phyloP scores from a whole-genome alignment of 2,797 vertebrate species.

The Silurus aristotelis region DNA sequence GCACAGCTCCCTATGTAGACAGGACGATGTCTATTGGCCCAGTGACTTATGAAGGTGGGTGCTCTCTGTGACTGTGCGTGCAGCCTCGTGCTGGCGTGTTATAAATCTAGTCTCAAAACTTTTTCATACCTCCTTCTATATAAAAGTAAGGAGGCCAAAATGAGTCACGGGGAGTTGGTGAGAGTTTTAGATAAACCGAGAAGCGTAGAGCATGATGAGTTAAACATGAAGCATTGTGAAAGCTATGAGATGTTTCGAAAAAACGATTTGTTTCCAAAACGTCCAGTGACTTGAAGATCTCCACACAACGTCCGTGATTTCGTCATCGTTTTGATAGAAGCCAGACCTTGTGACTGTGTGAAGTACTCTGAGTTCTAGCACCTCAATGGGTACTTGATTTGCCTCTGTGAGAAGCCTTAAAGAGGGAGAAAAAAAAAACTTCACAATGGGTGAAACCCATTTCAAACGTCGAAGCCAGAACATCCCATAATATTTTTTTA shows the following conservation, averaged over 20 bases:
- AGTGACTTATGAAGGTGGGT: too few relatives aligned
- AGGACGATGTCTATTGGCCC: too few relatives aligned
- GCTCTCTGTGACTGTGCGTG: too few relatives aligned
- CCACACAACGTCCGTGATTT: not conserved
- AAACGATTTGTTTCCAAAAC: too few relatives aligned
- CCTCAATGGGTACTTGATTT: not conserved
- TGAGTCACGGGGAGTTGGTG: not conserved
- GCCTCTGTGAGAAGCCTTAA: not conserved
- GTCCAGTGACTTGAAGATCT: not conserved
- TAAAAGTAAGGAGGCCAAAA: not conserved
- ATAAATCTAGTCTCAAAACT: too few relatives aligned
- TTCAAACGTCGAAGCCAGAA: not conserved
- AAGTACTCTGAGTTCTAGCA: not conserved
- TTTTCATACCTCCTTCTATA: too few relatives aligned
- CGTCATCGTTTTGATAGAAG: not conserved
- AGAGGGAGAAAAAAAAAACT: not conserved
- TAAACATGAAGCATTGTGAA: not conserved
- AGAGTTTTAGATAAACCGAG: not conserved
- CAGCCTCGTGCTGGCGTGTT: too few relatives aligned
- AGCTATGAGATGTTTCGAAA: not conserved
- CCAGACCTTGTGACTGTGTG: not conserved
- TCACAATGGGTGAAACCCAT: not conserved
- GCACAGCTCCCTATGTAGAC: too few relatives aligned
- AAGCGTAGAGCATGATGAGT: not conserved
- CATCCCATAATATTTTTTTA: not conserved